These are phyloP conservation scores for Theocolax elegans DNA, from an alignment of 1,140 invertebrate genomes.

Conservation along the genomic window DNA sequence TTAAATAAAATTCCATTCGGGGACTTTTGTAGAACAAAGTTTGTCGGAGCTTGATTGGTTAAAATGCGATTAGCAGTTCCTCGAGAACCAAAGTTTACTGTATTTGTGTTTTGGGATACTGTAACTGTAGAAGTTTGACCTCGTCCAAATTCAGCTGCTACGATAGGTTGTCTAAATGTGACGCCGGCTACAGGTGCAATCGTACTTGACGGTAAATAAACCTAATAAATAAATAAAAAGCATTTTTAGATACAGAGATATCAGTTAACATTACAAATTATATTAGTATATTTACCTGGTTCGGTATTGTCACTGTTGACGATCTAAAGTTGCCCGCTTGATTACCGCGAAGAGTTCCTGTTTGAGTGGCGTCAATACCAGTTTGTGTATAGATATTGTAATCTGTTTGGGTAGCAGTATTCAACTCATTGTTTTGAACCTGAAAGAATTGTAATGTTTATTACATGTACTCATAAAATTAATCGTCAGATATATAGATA, in stretches of 20 bases:
- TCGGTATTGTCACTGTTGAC: constrained; percentile 6
- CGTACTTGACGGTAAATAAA: constrained; percentile 46
- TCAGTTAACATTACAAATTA: background rate
- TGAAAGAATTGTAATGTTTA: constrained; percentile 20
- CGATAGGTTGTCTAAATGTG: constrained; percentile 51
- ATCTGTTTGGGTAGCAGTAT: constrained; percentile 7
- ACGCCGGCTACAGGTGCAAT: constrained; percentile 45
- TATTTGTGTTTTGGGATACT: constrained; percentile 1
- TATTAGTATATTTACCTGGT: constrained; percentile 1
- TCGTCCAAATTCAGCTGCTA: constrained; percentile 31
- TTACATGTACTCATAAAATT: too few species aligned
- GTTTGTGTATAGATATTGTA: background rate
- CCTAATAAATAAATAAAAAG: constrained; percentile 40
- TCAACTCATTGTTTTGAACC: constrained; percentile 23
- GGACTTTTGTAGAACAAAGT: background rate
- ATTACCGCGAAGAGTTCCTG: background rate
- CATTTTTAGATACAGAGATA: background rate
- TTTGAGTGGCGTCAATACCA: background rate
- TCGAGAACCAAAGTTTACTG: background rate
- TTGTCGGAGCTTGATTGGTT: background rate
- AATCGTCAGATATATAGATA: too few species aligned
- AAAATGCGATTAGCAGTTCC: background rate
- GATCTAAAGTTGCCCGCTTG: background rate
- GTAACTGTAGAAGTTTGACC: constrained; percentile 14
- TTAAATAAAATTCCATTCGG: background rate